Evolutionary conservation across 2,888 invertebrate genomes (phyloP).

Genomic region (Brachypalpus laphriformis): DNA sequence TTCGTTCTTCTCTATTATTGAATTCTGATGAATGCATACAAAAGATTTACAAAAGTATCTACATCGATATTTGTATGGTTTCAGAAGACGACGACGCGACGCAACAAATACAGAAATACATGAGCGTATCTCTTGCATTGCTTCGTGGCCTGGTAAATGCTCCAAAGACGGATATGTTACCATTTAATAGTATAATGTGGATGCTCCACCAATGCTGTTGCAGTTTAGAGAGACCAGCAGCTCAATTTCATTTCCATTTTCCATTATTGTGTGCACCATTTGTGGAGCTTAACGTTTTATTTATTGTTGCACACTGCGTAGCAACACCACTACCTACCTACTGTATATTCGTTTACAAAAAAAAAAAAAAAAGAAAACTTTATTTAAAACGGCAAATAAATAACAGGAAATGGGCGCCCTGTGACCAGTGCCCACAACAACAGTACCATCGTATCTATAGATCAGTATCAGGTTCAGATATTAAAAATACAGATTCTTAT

Average conservation of each 20-base stretch:
- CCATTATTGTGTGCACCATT: conserved; percentile 59
- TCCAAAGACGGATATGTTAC: conserved; percentile 71
- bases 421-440: conserved; percentile 41
- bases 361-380: conserved; percentile 12
- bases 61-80: conserved; percentile 73
- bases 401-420: conserved; percentile 68
- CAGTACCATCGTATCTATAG: conserved; percentile 37
- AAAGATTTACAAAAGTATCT: conserved; percentile 73
- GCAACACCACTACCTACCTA: too few species aligned
- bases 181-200: conserved; percentile 56
- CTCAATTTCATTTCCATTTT: conserved; percentile 71
- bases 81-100: too few species aligned
- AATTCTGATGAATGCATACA: conserved; percentile 74
- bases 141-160: conserved; percentile 59
- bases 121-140: conserved; percentile 49
- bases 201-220: conserved; percentile 56
- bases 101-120: conserved; percentile 28
- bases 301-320: conserved; percentile 63
- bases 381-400: conserved; percentile 55
- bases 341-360: background rate
- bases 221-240: conserved; percentile 50
- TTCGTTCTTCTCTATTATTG: conserved; percentile 70
- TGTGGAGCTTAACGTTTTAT: conserved; percentile 66
- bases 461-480: conserved; percentile 62
- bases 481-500: conserved; percentile 56